phyloP scores from a whole-genome alignment of 2,888 invertebrate species.

The Habroteleia sp. region DNA sequence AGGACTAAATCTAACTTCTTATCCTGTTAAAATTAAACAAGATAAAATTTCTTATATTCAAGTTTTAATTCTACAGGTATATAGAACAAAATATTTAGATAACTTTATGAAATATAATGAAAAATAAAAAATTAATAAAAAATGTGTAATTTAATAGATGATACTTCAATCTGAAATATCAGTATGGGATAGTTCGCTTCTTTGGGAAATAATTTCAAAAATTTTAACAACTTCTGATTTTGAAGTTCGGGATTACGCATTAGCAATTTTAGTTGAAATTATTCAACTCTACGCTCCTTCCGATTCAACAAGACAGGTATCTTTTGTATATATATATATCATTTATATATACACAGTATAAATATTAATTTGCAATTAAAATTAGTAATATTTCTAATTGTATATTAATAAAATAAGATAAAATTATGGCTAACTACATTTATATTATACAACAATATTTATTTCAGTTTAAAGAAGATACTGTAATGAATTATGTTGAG shows the following conservation, averaged over 20 bases:
- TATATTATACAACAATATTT: too few species aligned
- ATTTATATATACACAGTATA: too few species aligned
- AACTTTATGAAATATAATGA: too few species aligned
- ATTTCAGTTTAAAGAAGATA: conserved; percentile 67
- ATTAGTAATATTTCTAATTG: too few species aligned
- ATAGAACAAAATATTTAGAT: too few species aligned
- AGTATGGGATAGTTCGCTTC: conserved; percentile 68
- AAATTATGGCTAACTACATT: too few species aligned
- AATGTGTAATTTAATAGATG: conserved; percentile 55
- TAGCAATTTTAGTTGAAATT: conserved; percentile 70
- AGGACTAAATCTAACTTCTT: conserved; percentile 14
- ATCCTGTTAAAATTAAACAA: conserved; percentile 26
- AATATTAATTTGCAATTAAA: too few species aligned
- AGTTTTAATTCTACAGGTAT: conserved; percentile 45
- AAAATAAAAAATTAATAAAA: too few species aligned
- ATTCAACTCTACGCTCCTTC: conserved; percentile 64
- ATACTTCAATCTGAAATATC: conserved; percentile 71
- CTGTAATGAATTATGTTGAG: conserved; percentile 65
- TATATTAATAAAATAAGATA: too few species aligned
- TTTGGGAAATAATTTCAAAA: conserved; percentile 68
- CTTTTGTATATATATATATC: too few species aligned
- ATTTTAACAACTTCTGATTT: conserved; percentile 70
- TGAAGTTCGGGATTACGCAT: conserved; percentile 71
- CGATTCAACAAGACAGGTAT: conserved; percentile 64
- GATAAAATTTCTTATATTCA: conserved; percentile 33